Percentiles rank a stretch among this genome's conserved stretches.
phyloP scores from a whole-genome alignment of 1,140 invertebrate genomes.

The Nasonia giraulti region DNA sequence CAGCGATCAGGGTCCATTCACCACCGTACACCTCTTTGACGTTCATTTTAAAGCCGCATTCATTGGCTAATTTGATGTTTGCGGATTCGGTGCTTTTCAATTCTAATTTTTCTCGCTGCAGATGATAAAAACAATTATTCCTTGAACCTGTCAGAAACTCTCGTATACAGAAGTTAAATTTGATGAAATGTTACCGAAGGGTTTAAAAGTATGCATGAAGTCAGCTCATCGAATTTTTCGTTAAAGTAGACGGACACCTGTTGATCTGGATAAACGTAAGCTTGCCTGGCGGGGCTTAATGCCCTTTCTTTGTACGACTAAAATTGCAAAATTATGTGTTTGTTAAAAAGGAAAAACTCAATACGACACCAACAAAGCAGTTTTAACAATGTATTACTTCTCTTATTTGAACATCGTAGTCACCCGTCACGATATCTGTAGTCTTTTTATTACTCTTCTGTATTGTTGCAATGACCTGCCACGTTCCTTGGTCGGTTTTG shows the following conservation, averaged over 20 bases:
- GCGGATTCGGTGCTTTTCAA: background rate
- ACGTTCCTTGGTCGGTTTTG: slow-evolving; percentile 26
- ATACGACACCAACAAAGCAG: background rate
- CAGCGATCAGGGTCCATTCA: slow-evolving; percentile 44
- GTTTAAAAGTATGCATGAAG: slow-evolving; percentile 29
- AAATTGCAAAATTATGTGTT: background rate
- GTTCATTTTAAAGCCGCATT: slow-evolving; percentile 42
- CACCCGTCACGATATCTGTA: background rate
- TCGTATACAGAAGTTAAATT: background rate
- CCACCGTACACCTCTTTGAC: background rate
- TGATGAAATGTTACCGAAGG: slow-evolving; percentile 36
- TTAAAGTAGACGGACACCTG: slow-evolving; percentile 12
- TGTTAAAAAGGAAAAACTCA: background rate
- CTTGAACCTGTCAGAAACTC: background rate
- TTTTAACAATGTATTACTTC: slow-evolving; percentile 6
- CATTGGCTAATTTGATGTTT: background rate
- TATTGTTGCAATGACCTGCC: background rate
- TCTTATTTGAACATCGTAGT: slow-evolving; percentile 37
- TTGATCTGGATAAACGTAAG: slow-evolving; percentile 16
- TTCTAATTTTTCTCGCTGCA: slow-evolving; percentile 20
- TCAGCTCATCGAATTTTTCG: slow-evolving; percentile 21
- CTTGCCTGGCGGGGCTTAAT: background rate
- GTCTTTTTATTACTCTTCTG: background rate
- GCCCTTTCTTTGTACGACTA: slow-evolving; percentile 10
- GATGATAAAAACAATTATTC: background rate